phyloP scores from a whole-genome alignment of 2,888 invertebrate genomes.

The Ochropacha duplaris region DNA sequence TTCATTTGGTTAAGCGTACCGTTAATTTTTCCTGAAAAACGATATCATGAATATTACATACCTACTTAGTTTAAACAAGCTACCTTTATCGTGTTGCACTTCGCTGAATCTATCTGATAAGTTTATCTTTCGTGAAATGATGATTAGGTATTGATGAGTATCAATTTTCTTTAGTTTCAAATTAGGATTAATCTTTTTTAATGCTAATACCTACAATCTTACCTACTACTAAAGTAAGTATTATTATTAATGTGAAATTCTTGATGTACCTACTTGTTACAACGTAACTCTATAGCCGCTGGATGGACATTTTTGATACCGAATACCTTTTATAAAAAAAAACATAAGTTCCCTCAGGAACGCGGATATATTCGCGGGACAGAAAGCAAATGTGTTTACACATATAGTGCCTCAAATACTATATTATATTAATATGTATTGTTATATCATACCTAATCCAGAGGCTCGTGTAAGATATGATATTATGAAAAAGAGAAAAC shows the following conservation, averaged over 20 bases:
- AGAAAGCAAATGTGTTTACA: background rate
- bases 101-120: background rate
- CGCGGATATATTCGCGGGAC: too few relatives aligned
- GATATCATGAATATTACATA: conserved; percentile 64
- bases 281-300: too few relatives aligned
- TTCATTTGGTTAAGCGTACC: conserved; percentile 72
- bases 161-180: too few relatives aligned
- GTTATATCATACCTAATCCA: background rate
- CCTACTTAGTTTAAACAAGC: conserved; percentile 39
- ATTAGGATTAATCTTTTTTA: too few relatives aligned
- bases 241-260: too few relatives aligned
- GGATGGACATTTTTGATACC: too few relatives aligned
- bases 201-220: too few relatives aligned
- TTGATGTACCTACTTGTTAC: too few relatives aligned
- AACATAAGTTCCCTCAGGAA: too few relatives aligned
- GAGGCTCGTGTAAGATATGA: conserved; percentile 40
- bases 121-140: background rate
- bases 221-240: too few relatives aligned
- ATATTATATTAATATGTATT: background rate
- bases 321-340: too few relatives aligned
- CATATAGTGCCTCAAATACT: background rate
- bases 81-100: background rate
- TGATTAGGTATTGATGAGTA: too few relatives aligned
- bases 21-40: conserved; percentile 65
- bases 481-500: conserved; percentile 65